phyloP scores from a whole-genome alignment of 2,797 vertebrate genomes.

The Hyperoplus lanceolatus region DNA sequence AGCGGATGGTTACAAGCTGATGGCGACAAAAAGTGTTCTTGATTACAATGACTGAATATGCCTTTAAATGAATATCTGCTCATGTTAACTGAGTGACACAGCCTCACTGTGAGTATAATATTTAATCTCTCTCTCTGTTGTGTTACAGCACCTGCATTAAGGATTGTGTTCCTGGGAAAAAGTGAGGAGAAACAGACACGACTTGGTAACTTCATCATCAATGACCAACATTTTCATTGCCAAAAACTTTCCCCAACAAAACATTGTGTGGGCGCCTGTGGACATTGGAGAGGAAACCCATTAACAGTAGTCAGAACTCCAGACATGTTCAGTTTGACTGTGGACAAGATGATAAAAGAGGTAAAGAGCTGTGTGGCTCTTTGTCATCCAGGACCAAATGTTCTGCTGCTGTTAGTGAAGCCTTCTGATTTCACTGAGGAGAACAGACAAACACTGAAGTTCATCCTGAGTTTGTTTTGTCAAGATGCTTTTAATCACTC shows the following conservation, averaged over 20 bases:
- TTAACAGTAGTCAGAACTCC: conserved; percentile 31
- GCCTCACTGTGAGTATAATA: background rate
- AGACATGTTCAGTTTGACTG: conserved; percentile 24
- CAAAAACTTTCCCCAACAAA: background rate
- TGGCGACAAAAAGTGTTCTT: no score
- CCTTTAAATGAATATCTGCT: no score
- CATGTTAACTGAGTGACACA: no score
- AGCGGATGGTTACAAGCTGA: no score
- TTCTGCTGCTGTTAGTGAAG: conserved; percentile 51
- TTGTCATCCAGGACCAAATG: conserved; percentile 44
- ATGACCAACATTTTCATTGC: background rate
- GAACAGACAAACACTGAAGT: conserved; percentile 33
- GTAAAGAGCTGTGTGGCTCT: background rate
- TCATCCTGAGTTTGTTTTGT: conserved; percentile 40
- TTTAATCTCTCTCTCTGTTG: background rate
- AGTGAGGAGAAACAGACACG: conserved; percentile 15
- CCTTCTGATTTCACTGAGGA: conserved; percentile 35
- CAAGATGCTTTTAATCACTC: conserved; percentile 38
- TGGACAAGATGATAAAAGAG: no score
- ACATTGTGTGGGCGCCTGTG: no score
- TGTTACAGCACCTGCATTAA: background rate
- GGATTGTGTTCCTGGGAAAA: conserved; percentile 55
- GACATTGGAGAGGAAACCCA: conserved; percentile 3
- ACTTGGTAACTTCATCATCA: background rate
- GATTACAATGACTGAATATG: no score